Evolutionary conservation across 1,140 invertebrate species (phyloP).

Genomic region (Drosophila serrata): DNA sequence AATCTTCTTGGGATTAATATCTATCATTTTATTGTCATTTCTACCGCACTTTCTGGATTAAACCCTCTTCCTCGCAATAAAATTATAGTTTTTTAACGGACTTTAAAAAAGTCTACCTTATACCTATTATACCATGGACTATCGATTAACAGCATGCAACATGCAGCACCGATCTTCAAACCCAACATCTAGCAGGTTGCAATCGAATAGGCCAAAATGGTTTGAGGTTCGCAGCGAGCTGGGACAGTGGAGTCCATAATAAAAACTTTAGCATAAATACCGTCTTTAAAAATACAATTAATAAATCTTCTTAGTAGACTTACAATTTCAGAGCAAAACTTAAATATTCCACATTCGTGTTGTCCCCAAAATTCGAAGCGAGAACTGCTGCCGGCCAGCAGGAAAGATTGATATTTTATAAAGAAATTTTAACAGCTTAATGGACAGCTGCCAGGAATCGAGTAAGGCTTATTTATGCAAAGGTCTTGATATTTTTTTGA

Average conservation of each 20-base stretch:
- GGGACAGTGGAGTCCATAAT: not conserved
- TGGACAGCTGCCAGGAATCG: slow-evolving; percentile 57
- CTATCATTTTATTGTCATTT: not conserved
- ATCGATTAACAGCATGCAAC: not conserved
- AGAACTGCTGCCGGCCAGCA: slow-evolving; percentile 10
- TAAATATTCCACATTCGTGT: slow-evolving; percentile 1
- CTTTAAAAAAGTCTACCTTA: not conserved
- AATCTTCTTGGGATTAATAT: too few relatives aligned
- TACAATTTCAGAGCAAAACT: not conserved
- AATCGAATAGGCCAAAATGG: not conserved
- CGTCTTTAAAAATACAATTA: too few relatives aligned
- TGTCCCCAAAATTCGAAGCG: slow-evolving; percentile 18
- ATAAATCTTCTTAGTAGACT: not conserved
- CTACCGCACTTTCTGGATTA: not conserved
- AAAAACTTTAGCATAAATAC: not conserved
- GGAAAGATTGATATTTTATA: not conserved
- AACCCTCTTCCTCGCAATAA: not conserved
- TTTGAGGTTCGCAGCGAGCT: not conserved
- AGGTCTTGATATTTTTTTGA: not conserved
- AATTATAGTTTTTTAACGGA: not conserved
- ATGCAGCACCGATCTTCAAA: not conserved
- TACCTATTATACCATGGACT: not conserved
- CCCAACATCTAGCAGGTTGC: not conserved
- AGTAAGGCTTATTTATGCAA: not conserved
- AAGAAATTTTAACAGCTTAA: not conserved